A percentile compares a stretch with the other conserved stretches of the same genome.
These are phyloP conservation scores for Pyrocephalus nanus DNA, from an alignment of 2,797 vertebrate genomes.

Conservation along the genomic window DNA sequence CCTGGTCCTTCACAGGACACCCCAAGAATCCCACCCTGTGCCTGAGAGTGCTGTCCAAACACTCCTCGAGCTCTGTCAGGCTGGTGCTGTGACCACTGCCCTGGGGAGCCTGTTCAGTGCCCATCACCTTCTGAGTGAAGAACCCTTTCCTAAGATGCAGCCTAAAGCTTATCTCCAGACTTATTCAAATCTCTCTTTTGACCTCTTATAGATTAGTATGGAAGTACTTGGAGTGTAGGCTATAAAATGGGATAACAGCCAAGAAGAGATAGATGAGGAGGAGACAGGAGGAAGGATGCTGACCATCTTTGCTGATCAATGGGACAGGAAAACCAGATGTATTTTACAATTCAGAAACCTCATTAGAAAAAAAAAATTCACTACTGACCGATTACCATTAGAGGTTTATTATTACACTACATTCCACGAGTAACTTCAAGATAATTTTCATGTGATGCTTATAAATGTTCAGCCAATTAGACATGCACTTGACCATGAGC, in stretches of 20 bases:
- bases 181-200: neutral
- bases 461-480: neutral
- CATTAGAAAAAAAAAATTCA: neutral
- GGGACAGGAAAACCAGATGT: neutral
- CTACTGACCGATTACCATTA: neutral
- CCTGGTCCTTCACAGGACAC: too few species aligned
- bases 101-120: neutral
- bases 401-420: neutral
- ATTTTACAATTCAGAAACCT: neutral
- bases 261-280: neutral
- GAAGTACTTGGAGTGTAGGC: neutral
- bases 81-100: neutral
- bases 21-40: neutral
- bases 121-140: neutral
- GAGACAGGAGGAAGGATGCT: neutral
- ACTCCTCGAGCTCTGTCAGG: neutral
- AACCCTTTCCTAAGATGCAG: neutral
- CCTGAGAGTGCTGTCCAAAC: fast-evolving
- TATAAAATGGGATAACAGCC: neutral
- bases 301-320: neutral
- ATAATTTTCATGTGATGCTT: neutral
- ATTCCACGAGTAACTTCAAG: neutral
- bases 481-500: neutral
- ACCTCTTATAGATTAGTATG: neutral
- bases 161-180: neutral